Evolutionary conservation across 1,140 invertebrate genomes (phyloP).

Genomic region (Drosophila watanabei): DNA sequence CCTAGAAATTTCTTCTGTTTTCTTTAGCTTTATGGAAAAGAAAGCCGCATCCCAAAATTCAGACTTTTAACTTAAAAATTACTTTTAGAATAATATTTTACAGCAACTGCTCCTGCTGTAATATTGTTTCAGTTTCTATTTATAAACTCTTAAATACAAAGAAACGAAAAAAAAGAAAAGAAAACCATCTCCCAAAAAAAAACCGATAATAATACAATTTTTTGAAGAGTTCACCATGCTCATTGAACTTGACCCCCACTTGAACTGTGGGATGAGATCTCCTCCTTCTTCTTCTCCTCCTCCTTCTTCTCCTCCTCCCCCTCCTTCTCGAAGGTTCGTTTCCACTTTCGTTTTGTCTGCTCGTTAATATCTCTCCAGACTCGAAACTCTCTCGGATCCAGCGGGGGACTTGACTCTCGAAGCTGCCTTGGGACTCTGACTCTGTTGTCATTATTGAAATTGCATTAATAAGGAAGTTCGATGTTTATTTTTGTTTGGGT

Average conservation of each 20-base stretch:
- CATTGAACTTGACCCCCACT: constrained; percentile 43
- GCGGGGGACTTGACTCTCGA: constrained; percentile 35
- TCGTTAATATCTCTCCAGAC: constrained; percentile 49
- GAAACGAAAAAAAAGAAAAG: neutral
- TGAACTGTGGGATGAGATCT: constrained; percentile 22
- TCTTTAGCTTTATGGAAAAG: neutral
- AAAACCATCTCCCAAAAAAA: constrained; percentile 26
- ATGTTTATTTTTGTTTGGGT: constrained; percentile 75
- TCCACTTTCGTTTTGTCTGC: constrained; percentile 69
- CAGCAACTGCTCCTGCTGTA: neutral
- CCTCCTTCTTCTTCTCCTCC: too few species aligned
- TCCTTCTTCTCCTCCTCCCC: too few species aligned
- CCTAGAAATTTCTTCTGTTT: neutral
- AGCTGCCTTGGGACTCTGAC: constrained; percentile 32
- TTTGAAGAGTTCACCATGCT: constrained; percentile 30
- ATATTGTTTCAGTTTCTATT: neutral
- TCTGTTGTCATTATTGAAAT: constrained; percentile 73
- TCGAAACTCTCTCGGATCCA: constrained; percentile 24
- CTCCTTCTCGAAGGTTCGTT: neutral
- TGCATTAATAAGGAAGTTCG: constrained; percentile 81
- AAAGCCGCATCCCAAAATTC: neutral
- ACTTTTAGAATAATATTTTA: neutral
- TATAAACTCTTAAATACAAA: constrained; percentile 5
- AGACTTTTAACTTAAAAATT: too few species aligned
- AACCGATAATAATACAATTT: constrained; percentile 34